Evolutionary conservation across 2,113 vertebrate genomes (phyloP), one percentile per base, ranked within the genome.

Genomic region (Sinocyclocheilus anophthalmus): DNA sequence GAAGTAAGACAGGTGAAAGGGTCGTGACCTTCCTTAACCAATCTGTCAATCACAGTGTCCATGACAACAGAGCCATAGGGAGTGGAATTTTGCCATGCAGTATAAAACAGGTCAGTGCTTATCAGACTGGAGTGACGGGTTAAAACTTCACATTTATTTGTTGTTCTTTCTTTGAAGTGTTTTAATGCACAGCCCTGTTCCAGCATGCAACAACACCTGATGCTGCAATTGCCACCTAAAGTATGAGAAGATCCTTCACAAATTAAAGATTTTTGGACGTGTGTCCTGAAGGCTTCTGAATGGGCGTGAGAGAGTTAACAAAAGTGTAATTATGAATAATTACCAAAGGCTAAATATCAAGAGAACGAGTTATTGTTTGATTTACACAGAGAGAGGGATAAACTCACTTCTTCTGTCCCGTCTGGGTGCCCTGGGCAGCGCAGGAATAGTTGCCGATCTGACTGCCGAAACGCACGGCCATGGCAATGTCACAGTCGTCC

Each of bases 361-460:
- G 53, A 57, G n/a, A 63, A 81, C 65, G 14, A 30, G 59, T 20
- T 81, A 3, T 33, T 70, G 63, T 14, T 20, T 5, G 65, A 53
- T 39, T 84, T 42, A 18, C 30, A 22, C 1, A 20, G 81, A 33
- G 12, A 39, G 20, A 39, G 18, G 16, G 0, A 45, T 39, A 48
- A 5, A 5, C 96, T 96, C 94, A 99, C 98, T 99, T 99, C 89
- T 99, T 99, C 75, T 97, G 97, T 81, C 98, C 97, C 0, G 95
- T 97, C 92, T 99, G 98, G 1, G 97, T 98, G 14, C 98, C 98
- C 88, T 98, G 97, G 16, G 98, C 98, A 0, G 98, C 98, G 0
- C 98, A 99, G 59, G 96, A 97, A 92, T 99, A 99, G 94, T 99
- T 99, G 20, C 97, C 96, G 0, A 98, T 94, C 67, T 95, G 91